Evolutionary conservation across 2,797 vertebrate genomes (phyloP).

Genomic region (Tinamus major): DNA sequence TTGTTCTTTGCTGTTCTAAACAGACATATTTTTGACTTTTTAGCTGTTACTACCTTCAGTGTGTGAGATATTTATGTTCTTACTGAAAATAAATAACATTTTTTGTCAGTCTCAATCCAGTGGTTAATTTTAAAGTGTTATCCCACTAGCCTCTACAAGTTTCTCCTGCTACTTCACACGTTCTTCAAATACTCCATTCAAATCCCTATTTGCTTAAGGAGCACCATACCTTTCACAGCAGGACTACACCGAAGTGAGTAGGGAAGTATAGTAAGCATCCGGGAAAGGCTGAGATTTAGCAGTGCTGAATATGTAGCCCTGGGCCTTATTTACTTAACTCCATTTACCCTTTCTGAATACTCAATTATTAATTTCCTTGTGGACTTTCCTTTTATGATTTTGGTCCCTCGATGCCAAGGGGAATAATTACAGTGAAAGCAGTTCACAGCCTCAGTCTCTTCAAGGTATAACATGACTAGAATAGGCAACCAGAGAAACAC

Average conservation of each 20-base stretch:
- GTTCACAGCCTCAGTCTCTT: neutral
- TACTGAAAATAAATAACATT: neutral
- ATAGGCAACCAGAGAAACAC: slow-evolving; percentile 14
- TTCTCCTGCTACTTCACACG: neutral
- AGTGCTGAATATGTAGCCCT: slow-evolving; percentile 31
- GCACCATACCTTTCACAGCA: slow-evolving; percentile 12
- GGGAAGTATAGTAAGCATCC: slow-evolving; percentile 14
- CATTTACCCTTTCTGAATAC: slow-evolving; percentile 49
- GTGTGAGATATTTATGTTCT: neutral
- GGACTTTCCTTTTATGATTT: slow-evolving; percentile 47
- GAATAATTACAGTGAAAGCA: slow-evolving; percentile 46
- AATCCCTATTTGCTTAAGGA: neutral
- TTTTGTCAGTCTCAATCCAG: neutral
- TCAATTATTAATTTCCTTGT: slow-evolving; percentile 67
- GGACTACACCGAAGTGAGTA: neutral
- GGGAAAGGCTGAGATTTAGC: slow-evolving; percentile 36
- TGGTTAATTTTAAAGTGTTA: neutral
- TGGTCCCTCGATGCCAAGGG: slow-evolving; percentile 28
- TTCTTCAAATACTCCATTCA: neutral
- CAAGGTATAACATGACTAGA: neutral
- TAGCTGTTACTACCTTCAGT: neutral
- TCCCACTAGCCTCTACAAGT: neutral
- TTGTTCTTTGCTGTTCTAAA: neutral
- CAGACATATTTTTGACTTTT: neutral
- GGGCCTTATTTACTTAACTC: slow-evolving; percentile 60